Conservation (phyloP, 2,113 vertebrate genomes). For the Lycaon pictus region DNA sequence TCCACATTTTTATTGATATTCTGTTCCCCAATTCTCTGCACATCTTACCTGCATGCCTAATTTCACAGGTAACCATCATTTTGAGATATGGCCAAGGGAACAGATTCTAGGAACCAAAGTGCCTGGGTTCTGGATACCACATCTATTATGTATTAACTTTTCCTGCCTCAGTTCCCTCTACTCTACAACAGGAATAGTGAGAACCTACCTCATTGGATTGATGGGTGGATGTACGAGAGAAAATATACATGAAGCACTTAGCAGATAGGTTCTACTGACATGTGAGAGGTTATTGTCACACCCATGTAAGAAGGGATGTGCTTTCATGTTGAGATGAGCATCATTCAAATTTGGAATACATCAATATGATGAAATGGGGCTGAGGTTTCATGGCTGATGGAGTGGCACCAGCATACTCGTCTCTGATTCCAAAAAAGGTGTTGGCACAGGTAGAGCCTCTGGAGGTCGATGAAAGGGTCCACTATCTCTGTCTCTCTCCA, state of each 20-base stretch:
- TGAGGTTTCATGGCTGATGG: too few species aligned
- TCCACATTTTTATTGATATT: not conserved
- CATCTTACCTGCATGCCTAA: not conserved
- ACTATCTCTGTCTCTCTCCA: not conserved
- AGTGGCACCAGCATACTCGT: rapidly evolving
- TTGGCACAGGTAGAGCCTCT: not conserved
- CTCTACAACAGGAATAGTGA: too few species aligned
- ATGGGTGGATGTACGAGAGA: not conserved
- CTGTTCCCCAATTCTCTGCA: not conserved
- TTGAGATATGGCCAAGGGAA: not conserved
- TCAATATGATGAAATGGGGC: rapidly evolving
- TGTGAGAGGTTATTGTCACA: not conserved
- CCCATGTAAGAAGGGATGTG: too few species aligned
- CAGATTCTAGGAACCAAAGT: not conserved
- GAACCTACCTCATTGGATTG: not conserved
- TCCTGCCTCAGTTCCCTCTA: not conserved
- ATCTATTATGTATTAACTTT: not conserved
- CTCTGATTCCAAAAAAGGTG: too few species aligned
- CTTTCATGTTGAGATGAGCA: too few species aligned
- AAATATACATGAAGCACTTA: not conserved
- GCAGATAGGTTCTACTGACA: not conserved
- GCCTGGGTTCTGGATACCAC: not conserved
- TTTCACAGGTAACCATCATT: not conserved
- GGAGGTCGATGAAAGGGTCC: rapidly evolving
- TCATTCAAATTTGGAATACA: rapidly evolving